Evolutionary conservation across 1,140 invertebrate genomes (phyloP).

Genomic region (Aethina tumida): DNA sequence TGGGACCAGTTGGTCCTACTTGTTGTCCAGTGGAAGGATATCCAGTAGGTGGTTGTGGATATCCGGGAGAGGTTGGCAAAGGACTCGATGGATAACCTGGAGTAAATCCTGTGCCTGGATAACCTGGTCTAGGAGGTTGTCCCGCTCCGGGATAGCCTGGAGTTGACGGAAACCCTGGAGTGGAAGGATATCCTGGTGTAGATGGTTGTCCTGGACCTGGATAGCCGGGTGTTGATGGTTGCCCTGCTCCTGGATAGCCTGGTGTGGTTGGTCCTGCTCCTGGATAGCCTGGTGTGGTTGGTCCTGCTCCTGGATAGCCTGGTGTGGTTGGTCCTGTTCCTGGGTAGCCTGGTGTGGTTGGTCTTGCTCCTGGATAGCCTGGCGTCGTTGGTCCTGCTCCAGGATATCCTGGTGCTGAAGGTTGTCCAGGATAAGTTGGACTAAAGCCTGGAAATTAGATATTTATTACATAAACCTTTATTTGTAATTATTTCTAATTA

Average conservation of each 20-base stretch:
- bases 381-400: slow-evolving; percentile 6
- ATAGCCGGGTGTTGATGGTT: slow-evolving; percentile 7
- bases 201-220: slow-evolving; percentile 7
- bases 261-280: slow-evolving; percentile 5
- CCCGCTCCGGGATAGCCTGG: slow-evolving; percentile 1
- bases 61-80: slow-evolving; percentile 3
- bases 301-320: slow-evolving; percentile 4
- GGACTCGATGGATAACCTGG: slow-evolving; percentile 13
- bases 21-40: slow-evolving; percentile 3
- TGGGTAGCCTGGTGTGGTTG: slow-evolving; percentile 12
- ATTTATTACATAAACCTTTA: too few species aligned
- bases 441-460: too few species aligned
- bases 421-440: slow-evolving; percentile 10
- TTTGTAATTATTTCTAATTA: too few species aligned
- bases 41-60: slow-evolving; percentile 1
- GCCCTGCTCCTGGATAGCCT: slow-evolving; percentile 10
- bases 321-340: too few species aligned
- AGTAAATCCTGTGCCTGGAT: slow-evolving; percentile 1
- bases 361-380: slow-evolving; percentile 9
- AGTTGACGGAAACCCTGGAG: background rate
- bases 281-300: slow-evolving; percentile 5
- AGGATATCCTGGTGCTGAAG: slow-evolving; percentile 12
- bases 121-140: slow-evolving; percentile 1
- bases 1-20: slow-evolving; percentile 12
- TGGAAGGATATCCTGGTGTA: slow-evolving; percentile 9